phyloP scores from a whole-genome alignment of 2,797 vertebrate species.

The Myotis myotis region DNA sequence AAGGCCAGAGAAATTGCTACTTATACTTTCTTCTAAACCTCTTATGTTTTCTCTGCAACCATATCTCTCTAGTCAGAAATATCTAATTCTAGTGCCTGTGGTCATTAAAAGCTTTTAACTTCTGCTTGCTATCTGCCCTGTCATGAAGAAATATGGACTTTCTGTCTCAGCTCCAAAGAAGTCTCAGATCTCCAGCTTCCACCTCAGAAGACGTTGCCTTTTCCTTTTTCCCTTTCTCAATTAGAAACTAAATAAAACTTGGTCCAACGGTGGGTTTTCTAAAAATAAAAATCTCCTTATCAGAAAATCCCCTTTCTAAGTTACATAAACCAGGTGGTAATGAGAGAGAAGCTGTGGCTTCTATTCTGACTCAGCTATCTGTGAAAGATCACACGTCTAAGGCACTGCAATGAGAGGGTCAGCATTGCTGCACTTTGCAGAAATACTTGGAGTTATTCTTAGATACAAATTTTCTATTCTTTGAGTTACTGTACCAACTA shows the following conservation, averaged over 20 bases:
- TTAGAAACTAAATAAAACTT: slow-evolving; percentile 30
- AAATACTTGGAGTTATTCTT: not conserved
- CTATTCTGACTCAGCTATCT: not conserved
- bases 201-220: not conserved
- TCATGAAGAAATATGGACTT: not conserved
- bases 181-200: not conserved
- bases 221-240: not conserved
- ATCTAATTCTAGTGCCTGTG: not conserved
- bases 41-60: not conserved
- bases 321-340: slow-evolving; percentile 1
- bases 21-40: slow-evolving; percentile 33
- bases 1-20: not conserved
- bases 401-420: not conserved
- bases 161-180: not conserved
- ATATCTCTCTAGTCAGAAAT: not conserved
- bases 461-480: not conserved
- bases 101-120: not conserved
- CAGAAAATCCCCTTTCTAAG: slow-evolving; percentile 42
- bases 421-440: not conserved
- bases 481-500: not conserved
- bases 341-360: not conserved
- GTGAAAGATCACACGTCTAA: not conserved
- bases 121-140: not conserved
- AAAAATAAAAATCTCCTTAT: not conserved
- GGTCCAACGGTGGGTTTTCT: not conserved